Evolutionary conservation across 2,888 invertebrate species (phyloP).

Genomic region (Nowickia ferox): DNA sequence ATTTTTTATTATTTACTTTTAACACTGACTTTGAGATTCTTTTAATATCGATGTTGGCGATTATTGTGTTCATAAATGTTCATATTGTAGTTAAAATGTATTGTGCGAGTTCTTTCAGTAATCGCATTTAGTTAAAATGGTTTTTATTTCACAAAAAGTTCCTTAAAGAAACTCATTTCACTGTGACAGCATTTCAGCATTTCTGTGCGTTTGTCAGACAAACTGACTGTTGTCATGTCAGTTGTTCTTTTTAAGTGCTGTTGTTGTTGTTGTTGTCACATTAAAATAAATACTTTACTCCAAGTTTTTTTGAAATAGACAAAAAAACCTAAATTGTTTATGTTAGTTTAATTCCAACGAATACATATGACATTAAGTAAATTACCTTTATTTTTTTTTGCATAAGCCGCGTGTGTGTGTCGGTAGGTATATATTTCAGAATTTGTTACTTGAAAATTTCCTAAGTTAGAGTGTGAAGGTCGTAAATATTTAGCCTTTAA

Average conservation of each 20-base stretch:
- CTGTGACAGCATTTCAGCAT: constrained; percentile 12
- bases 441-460: no score
- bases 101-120: constrained; percentile 14
- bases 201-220: not conserved
- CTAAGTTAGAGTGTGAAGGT: no score
- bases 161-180: constrained; percentile 35
- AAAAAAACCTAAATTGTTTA: constrained; percentile 2
- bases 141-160: constrained; percentile 33
- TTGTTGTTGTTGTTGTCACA: constrained; percentile 18
- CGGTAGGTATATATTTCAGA: not conserved
- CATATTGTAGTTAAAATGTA: not conserved
- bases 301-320: not conserved
- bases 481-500: no score
- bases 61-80: constrained; percentile 4
- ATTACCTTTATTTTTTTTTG: not conserved
- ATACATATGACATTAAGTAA: constrained; percentile 17
- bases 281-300: not conserved
- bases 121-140: not conserved
- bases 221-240: not conserved
- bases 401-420: not conserved
- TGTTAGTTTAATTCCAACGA: not conserved
- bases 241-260: not conserved
- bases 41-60: constrained; percentile 27
- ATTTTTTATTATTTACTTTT: constrained; percentile 17
- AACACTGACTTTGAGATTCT: constrained; percentile 65